Evolutionary conservation across 2,888 invertebrate genomes (phyloP).

Genomic region (Apotomis betuletana): DNA sequence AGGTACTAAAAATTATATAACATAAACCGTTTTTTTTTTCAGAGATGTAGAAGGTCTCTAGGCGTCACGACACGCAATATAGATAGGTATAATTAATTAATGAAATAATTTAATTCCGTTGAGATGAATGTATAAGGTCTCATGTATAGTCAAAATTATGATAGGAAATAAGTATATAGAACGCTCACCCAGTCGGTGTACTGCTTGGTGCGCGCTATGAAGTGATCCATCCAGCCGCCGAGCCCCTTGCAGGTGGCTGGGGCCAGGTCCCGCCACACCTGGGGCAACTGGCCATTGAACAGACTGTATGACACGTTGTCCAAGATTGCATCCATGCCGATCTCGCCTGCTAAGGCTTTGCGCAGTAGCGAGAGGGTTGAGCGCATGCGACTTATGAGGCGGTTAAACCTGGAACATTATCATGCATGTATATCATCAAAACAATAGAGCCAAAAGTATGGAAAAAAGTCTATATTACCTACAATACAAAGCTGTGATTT

Average conservation of each 20-base stretch:
- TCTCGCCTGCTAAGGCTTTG: constrained; percentile 94
- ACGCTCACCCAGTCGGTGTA: constrained; percentile 88
- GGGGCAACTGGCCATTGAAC: constrained; percentile 93
- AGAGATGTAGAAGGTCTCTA: no score
- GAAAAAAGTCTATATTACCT: no score
- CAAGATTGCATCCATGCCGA: constrained; percentile 93
- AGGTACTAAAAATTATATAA: no score
- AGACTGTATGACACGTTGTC: constrained; percentile 92
- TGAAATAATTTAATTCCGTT: no score
- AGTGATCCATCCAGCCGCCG: constrained; percentile 95
- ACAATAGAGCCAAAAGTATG: neutral
- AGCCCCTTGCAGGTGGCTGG: constrained; percentile 94
- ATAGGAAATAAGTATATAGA: neutral
- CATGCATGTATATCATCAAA: neutral
- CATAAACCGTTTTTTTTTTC: no score
- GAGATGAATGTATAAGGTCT: no score
- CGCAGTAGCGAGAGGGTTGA: constrained; percentile 88
- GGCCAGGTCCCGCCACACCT: constrained; percentile 90
- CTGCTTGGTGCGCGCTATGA: constrained; percentile 87
- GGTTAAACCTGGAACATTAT: constrained; percentile 85
- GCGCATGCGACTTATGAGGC: constrained; percentile 87
- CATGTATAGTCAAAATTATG: no score
- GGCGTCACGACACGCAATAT: no score
- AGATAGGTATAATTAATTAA: no score
- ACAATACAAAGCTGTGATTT: no score